Base-by-base conservation (phyloP, 2,797 vertebrate species). In the Vespertilio murinus region DNA sequence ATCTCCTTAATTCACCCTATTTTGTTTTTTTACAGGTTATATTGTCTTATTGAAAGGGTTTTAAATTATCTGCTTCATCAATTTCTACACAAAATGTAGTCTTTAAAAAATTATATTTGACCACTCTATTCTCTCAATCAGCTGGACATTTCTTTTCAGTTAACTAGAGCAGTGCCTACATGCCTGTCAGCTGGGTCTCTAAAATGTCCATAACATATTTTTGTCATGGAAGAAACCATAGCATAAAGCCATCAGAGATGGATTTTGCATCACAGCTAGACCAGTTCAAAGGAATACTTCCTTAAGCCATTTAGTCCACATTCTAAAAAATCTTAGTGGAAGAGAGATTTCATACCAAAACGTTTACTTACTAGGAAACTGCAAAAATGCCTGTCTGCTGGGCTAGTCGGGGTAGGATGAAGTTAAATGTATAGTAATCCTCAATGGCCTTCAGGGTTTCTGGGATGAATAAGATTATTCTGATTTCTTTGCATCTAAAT, bases 311-410 rank as follows among this genome's bases (percentile, higher is more conserved):
- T 80, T 74, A 65, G 64, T 74, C 49, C 47, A 69, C 7, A 35
- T 88, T 54, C 52, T 74, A 75, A 79, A 75, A 80, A 73, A 49
- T 40, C 64, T 86, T 82, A 79, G 65, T 33, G 30, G 40, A 93
- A 82, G 70, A 81, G 23, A 33, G 92, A 90, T 79, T 95, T 91
- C 59, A 86, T 73, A 42, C 47, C 47, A 35, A 93, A 92, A 38
- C 23, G 52, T 69, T 90, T 78, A 45, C 14, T 90, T 73, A 45
- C 40, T 85, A 8, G 47, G 49, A 71, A 90, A 82, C 69, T 93
- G 20, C 69, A 42, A 35, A 77, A 88, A 79, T 85, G 69, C 23
- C 12, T 70, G 56, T 79, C 59, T 87, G 17, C 45, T 33, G 28
- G 3, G 3, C 40, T 38, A 42, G 33, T n/a, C 45, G n/a, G 38